Conservation (phyloP, 2,888 invertebrate species). For the Orthosia gracilis region DNA sequence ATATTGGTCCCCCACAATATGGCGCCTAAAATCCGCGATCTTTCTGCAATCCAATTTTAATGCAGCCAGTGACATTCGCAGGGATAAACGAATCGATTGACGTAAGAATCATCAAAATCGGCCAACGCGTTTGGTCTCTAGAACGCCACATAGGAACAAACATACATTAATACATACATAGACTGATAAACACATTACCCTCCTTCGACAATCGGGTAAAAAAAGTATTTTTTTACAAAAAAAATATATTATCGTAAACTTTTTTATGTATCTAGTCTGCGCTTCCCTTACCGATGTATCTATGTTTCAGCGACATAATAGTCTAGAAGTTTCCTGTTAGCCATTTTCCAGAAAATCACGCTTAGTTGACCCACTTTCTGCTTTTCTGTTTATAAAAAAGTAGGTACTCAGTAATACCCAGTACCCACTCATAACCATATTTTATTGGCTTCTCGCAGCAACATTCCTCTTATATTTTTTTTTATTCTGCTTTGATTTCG, state of each 20-base stretch:
- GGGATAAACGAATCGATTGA: too few species aligned
- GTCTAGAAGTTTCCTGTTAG: conserved; percentile 53
- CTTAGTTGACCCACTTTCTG: conserved; percentile 61
- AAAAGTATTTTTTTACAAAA: too few species aligned
- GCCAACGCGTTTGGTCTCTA: too few species aligned
- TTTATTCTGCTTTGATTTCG: conserved; percentile 73
- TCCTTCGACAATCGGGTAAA: too few species aligned
- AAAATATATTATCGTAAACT: conserved; percentile 17
- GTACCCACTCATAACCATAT: conserved; percentile 63
- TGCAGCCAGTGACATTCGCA: too few species aligned
- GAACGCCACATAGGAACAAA: too few species aligned
- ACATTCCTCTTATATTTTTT: conserved; percentile 63
- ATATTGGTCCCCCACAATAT: too few species aligned
- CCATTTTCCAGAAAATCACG: conserved; percentile 44
- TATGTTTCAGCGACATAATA: conserved; percentile 49
- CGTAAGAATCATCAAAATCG: too few species aligned
- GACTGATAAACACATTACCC: too few species aligned
- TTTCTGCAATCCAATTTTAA: too few species aligned
- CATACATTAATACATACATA: too few species aligned
- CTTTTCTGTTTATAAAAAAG: conserved; percentile 57
- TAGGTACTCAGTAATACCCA: conserved; percentile 34
- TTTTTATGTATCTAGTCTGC: conserved; percentile 32
- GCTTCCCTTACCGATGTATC: conserved; percentile 45
- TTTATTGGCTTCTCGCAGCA: conserved; percentile 63
- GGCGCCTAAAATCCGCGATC: too few species aligned